Base-by-base conservation (phyloP, 2,797 vertebrate genomes). In the Danio aesculapii region DNA sequence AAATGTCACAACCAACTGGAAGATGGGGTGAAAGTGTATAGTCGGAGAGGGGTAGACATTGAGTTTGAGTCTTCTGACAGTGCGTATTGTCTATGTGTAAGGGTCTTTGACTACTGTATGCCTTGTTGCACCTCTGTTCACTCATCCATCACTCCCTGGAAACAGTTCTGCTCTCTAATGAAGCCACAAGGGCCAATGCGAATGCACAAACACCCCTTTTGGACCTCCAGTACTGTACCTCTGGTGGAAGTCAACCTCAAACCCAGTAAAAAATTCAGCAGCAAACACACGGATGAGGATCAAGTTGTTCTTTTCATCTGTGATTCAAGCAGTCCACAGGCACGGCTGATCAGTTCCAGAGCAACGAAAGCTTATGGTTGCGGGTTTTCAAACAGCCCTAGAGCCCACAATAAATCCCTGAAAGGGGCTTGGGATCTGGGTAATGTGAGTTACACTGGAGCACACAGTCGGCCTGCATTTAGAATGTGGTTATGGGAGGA, bases 131-230 rank as follows among this genome's bases (percentile, higher is more conserved):
- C 63, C 58, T 74, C 72, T 76, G 67, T 79, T 66, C 63, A 46
- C 71, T 83, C 78, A 85, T 85, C 75, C 77, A 86, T 85, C 85
- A 85, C 71, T 17, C 46, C 55, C 64, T 21, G 44, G 63, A n/a
- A 43, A 68, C 41, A 61, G 41, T 71, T 39, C 52, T 68, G 75
- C 63, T 47, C 71, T 73, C 46, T 83, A 85, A 88, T 85, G 78
- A 85, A 84, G 77, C 73, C 86, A 77, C 84, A 76, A 53, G 84
- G 83, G 81, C 70, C 75, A 77, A 75, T 47, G 71, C 47, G 13
- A 67, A 17, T 41, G 64, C 19, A 58, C 47, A 72, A 50, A 72
- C 49, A 62, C 39, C 43, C 16, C n/a, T 13, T 64, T 12, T 30
- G 49, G 64, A 77, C 75, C 46, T 81, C 41, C 55, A 68, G 19